Evolutionary conservation across 1,140 invertebrate species (phyloP), one percentile per base, ranked within the genome.

Genomic region (Drosophila ambigua): DNA sequence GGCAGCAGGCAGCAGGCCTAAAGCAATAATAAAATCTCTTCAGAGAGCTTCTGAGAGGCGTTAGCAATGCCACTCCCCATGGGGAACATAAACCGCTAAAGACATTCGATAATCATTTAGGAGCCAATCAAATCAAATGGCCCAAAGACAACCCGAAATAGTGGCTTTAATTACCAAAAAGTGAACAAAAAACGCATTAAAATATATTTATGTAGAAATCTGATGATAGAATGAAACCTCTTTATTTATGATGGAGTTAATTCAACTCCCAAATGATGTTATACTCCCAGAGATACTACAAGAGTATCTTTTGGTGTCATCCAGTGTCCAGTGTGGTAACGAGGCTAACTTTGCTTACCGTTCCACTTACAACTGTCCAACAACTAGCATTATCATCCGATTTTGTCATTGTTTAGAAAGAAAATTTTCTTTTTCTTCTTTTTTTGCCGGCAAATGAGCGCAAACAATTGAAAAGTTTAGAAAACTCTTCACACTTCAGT

Each of bases 51-150:
- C 52, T 53, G 7, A 20, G 26, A 57, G 43, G 43, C 44, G 26
- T 43, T 31, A 16, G 51, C 61, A 60, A 68, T 51, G 68, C 61
- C 71, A 65, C 45, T 58, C 53, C 55, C 51, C 31, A 43, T 20
- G 62, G 44, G 55, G 55, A 72, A 66, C 49, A 43, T 75, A 71
- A 60, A 79, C 49, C 65, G 55, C 68, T 77, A 58, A 77, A 64
- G 54, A 77, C 67, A 61, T 63, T 58, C 53, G 54, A 73, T 65
- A 77, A 81, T 69, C 63, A 73, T 81, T 81, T 73, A 54, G 69
- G 62, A 51, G 52, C 67, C 64, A 77, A 39, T 81, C 64, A 77
- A 67, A 77, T 81, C 67, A 77, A 80, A 55, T 16, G 43, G 28
- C 59, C 43, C 45, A 57, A 63, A 64, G 75, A 78, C 43, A 57